Conservation (phyloP, 2,113 vertebrate species). For the Barbus barbus region DNA sequence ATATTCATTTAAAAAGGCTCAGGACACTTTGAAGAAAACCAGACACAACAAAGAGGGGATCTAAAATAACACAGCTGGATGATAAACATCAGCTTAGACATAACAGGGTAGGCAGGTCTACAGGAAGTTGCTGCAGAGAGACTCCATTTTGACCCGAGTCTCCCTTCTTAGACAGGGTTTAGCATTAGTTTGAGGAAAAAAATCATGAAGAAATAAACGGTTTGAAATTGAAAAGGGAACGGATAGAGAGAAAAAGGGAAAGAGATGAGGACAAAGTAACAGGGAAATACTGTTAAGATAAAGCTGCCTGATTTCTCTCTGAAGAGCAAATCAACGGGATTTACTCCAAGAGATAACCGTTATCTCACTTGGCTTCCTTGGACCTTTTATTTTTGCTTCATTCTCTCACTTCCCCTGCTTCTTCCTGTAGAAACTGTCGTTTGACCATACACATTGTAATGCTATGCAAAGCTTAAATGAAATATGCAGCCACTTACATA, state of each 20-base stretch:
- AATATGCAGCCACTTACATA: background rate
- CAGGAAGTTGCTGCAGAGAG: slow-evolving; percentile 28
- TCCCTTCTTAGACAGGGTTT: slow-evolving; percentile 4
- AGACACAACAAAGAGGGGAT: slow-evolving; percentile 38
- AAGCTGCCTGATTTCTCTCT: slow-evolving; percentile 7
- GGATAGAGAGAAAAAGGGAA: background rate
- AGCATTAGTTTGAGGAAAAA: background rate
- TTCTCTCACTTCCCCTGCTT: background rate
- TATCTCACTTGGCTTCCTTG: slow-evolving; percentile 23
- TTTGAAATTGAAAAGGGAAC: background rate
- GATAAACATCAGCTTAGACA: slow-evolving; percentile 37
- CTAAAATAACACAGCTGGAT: slow-evolving; percentile 35
- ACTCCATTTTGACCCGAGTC: slow-evolving; percentile 6
- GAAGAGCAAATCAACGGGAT: slow-evolving; percentile 24
- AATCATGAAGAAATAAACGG: background rate
- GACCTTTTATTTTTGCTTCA: background rate
- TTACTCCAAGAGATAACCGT: slow-evolving; percentile 53
- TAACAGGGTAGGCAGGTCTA: slow-evolving; percentile 31
- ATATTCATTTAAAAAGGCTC: slow-evolving; percentile 26
- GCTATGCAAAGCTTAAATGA: background rate
- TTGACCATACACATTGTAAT: background rate
- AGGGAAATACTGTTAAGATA: background rate
- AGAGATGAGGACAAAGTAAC: background rate
- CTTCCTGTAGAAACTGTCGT: background rate
- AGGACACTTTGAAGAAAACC: slow-evolving; percentile 30